Conservation (phyloP, 2,888 invertebrate species). For the Synanthedon andrenaeformis region DNA sequence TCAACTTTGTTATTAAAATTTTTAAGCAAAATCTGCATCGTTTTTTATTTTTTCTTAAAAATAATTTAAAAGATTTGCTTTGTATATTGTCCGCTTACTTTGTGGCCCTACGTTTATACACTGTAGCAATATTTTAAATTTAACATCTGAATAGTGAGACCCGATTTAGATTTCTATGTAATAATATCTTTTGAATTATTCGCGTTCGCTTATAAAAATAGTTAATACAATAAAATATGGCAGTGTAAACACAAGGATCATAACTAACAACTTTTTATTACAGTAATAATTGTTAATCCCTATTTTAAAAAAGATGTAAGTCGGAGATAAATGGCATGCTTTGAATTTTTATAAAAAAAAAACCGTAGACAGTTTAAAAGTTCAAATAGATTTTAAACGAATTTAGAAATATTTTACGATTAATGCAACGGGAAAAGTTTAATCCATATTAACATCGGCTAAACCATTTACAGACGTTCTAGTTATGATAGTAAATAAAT, state of each 20-base stretch:
- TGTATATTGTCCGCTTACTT: background rate
- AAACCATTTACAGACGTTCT: no score
- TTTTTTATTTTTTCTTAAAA: no score
- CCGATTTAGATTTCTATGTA: constrained; percentile 28
- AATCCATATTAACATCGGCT: no score
- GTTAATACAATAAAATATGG: constrained; percentile 57
- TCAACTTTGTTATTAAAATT: no score
- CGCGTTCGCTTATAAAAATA: constrained; percentile 40
- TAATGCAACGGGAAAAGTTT: no score
- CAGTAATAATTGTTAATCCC: background rate
- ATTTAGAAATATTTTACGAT: no score
- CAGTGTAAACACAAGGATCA: constrained; percentile 31
- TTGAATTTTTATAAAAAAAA: background rate
- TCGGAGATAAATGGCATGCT: background rate
- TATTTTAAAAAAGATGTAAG: background rate
- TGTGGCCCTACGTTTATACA: constrained; percentile 19
- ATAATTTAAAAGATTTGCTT: no score
- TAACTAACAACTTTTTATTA: background rate
- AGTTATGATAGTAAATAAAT: no score
- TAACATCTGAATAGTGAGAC: constrained; percentile 42
- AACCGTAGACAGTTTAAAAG: no score
- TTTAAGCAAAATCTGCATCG: no score
- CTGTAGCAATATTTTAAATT: constrained; percentile 39
- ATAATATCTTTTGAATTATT: constrained; percentile 59
- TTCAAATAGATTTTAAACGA: no score